These are phyloP conservation scores for Leuciscus waleckii DNA, from an alignment of 2,797 vertebrate species.

Conservation along the genomic window DNA sequence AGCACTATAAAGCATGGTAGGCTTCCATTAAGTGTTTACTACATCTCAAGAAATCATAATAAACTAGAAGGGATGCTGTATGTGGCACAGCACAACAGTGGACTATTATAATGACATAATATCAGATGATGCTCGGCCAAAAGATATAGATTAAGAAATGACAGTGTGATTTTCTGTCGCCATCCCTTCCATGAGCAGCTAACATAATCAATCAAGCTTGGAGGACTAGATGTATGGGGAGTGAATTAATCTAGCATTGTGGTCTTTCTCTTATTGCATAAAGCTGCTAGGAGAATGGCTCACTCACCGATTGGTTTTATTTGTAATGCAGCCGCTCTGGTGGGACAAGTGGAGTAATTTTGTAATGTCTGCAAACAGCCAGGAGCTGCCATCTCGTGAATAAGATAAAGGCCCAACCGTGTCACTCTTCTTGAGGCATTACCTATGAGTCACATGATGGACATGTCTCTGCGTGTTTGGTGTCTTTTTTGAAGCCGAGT, in stretches of 20 bases:
- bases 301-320: conserved; percentile 43
- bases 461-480: neutral
- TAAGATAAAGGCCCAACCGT: conserved; percentile 30
- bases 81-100: neutral
- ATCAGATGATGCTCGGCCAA: neutral
- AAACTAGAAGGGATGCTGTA: neutral
- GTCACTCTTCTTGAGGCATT: conserved; percentile 27
- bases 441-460: conserved; percentile 11
- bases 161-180: neutral
- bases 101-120: conserved; percentile 14
- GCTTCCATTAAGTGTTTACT: conserved; percentile 16
- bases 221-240: conserved; percentile 27
- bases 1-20: conserved; percentile 25
- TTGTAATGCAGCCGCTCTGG: conserved; percentile 41
- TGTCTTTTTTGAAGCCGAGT: neutral
- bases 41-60: conserved; percentile 23
- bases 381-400: conserved; percentile 41
- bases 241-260: conserved; percentile 52
- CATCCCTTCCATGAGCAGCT: conserved; percentile 4
- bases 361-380: conserved; percentile 41
- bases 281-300: conserved; percentile 14
- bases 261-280: conserved; percentile 41
- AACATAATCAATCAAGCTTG: conserved; percentile 40
- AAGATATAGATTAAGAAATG: neutral
- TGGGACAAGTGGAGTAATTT: conserved; percentile 58